Percentiles rank a stretch among this genome's conserved stretches.
Evolutionary conservation across 1,140 invertebrate species (phyloP).

Genomic region (Apis florea): DNA sequence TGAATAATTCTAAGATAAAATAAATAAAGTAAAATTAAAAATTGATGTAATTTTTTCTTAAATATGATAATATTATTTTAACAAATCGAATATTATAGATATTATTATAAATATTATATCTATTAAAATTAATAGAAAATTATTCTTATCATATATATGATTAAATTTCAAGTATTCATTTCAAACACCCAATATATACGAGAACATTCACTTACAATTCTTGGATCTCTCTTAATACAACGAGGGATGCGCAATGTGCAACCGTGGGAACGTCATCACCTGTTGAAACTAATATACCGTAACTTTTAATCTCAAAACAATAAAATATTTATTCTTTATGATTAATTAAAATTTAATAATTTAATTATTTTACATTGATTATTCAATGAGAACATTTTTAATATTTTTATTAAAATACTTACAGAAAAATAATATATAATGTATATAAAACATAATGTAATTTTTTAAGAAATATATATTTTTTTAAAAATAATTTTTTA

Average conservation of each 20-base stretch:
- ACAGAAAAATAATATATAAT: too few species aligned
- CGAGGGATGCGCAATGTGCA: conserved; percentile 11
- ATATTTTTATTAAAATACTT: too few species aligned
- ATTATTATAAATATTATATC: too few species aligned
- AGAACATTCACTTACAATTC: conserved; percentile 71
- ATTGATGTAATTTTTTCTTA: neutral
- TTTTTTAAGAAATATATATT: too few species aligned
- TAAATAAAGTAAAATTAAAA: neutral
- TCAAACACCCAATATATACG: conserved; percentile 28
- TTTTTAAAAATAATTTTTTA: neutral
- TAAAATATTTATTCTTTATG: neutral
- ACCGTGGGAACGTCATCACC: conserved; percentile 42
- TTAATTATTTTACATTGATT: too few species aligned
- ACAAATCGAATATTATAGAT: neutral
- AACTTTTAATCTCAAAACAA: neutral
- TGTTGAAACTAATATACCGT: neutral
- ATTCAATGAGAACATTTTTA: too few species aligned
- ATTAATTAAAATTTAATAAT: neutral
- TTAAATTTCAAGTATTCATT: neutral
- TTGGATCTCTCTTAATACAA: conserved; percentile 36
- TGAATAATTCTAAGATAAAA: neutral
- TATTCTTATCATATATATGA: too few species aligned
- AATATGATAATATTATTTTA: neutral
- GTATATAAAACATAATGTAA: too few species aligned
- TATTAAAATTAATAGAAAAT: neutral